Percentiles rank a stretch among this genome's conserved stretches.
Evolutionary conservation across 1,140 invertebrate species (phyloP).

Genomic region (Brachionus koreanus): DNA sequence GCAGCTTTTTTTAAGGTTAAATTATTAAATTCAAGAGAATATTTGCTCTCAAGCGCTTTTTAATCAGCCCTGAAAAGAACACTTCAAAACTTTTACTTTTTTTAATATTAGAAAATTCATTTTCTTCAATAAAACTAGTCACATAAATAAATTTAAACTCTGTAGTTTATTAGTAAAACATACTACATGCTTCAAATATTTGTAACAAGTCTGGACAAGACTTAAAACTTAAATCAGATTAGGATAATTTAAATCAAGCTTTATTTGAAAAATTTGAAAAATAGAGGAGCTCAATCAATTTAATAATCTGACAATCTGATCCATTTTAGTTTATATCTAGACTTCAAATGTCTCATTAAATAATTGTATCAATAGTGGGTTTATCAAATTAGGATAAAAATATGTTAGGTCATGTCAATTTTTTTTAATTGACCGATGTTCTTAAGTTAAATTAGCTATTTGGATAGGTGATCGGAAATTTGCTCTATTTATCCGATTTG

Average conservation of each 20-base stretch:
- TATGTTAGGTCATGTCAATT: background rate
- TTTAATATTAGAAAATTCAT: background rate
- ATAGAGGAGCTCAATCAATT: background rate
- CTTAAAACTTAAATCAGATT: background rate
- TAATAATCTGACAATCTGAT: background rate
- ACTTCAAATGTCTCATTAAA: background rate
- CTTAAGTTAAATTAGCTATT: background rate
- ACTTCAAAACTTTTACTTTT: background rate
- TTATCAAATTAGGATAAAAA: background rate
- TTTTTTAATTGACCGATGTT: background rate
- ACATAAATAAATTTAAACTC: background rate
- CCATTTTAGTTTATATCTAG: background rate
- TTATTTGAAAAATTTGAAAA: background rate
- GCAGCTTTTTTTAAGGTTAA: background rate
- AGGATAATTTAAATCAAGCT: background rate
- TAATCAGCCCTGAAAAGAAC: background rate
- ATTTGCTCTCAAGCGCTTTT: background rate
- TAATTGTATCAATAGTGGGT: background rate
- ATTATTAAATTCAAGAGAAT: background rate
- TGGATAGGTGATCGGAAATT: background rate
- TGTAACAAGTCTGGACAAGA: background rate
- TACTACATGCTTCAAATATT: background rate
- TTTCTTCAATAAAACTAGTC: background rate
- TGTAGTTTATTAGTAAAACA: background rate
- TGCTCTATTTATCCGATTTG: background rate